Percentiles rank a stretch among this genome's conserved stretches.
These are phyloP conservation scores for Brachionus calyciflorus DNA, from an alignment of 1,140 invertebrate species.

Conservation along the genomic window DNA sequence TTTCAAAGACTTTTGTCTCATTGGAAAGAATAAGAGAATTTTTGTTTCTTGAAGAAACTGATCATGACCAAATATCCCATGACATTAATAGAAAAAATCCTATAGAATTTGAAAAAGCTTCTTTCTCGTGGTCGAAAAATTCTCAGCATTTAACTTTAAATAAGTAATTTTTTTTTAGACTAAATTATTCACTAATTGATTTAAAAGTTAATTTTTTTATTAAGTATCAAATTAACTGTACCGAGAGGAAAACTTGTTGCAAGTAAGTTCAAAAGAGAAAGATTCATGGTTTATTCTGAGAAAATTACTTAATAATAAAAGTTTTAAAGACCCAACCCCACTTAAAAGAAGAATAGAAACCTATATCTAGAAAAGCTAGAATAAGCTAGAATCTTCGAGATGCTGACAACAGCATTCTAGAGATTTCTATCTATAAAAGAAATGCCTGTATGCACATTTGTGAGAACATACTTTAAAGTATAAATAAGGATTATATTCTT, in stretches of 20 bases:
- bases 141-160: neutral
- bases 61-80: neutral
- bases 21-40: constrained; percentile 9
- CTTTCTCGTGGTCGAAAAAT: neutral
- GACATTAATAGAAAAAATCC: neutral
- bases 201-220: neutral
- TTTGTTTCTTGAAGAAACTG: constrained; percentile 13
- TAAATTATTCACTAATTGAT: neutral
- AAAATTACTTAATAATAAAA: too few species aligned
- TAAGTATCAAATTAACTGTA: neutral
- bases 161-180: constrained; percentile 18
- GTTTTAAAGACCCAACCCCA: too few species aligned
- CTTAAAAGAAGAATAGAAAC: too few species aligned
- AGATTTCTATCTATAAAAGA: too few species aligned
- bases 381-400: too few species aligned
- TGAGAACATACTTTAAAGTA: too few species aligned
- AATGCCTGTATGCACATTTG: too few species aligned
- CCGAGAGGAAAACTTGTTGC: neutral
- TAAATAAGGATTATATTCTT: too few species aligned
- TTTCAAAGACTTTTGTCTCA: constrained; percentile 23
- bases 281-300: constrained; percentile 62
- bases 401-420: too few species aligned
- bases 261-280: neutral
- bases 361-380: too few species aligned
- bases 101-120: neutral